Conservation (phyloP, 1,140 invertebrate species). For the Drosophila lacteicornis region DNA sequence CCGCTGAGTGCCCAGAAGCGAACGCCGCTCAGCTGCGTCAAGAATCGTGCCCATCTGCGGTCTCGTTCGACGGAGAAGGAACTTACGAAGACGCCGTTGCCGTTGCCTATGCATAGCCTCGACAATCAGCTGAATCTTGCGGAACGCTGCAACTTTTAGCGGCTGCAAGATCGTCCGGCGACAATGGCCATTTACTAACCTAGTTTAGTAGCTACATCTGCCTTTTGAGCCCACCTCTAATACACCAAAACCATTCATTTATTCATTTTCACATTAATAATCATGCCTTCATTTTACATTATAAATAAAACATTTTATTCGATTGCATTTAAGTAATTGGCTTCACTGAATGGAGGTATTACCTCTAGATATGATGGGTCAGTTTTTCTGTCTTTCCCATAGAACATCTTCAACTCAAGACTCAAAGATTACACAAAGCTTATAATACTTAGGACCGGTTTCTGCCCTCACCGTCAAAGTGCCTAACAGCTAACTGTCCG, state of each 20-base stretch:
- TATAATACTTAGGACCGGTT: no score
- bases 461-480: no score
- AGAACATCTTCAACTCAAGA: no score
- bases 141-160: constrained; percentile 34
- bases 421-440: no score
- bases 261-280: constrained; percentile 11
- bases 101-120: constrained; percentile 30
- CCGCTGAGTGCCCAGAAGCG: constrained; percentile 47
- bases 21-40: constrained; percentile 74
- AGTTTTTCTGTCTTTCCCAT: no score
- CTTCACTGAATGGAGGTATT: no score
- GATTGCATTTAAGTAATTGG: constrained; percentile 1
- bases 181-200: constrained; percentile 52
- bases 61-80: constrained; percentile 68
- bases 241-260: constrained; percentile 17
- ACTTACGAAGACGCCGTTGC: constrained; percentile 42
- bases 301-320: constrained; percentile 40
- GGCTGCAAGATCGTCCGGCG: constrained; percentile 19
- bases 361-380: no score
- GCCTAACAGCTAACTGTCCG: no score
- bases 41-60: constrained; percentile 66
- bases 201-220: constrained; percentile 47
- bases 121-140: constrained; percentile 67
- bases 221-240: constrained; percentile 33
- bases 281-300: constrained; percentile 15